These are phyloP conservation scores for Corapipo altera DNA, from an alignment of 2,113 vertebrate species.

Conservation along the genomic window DNA sequence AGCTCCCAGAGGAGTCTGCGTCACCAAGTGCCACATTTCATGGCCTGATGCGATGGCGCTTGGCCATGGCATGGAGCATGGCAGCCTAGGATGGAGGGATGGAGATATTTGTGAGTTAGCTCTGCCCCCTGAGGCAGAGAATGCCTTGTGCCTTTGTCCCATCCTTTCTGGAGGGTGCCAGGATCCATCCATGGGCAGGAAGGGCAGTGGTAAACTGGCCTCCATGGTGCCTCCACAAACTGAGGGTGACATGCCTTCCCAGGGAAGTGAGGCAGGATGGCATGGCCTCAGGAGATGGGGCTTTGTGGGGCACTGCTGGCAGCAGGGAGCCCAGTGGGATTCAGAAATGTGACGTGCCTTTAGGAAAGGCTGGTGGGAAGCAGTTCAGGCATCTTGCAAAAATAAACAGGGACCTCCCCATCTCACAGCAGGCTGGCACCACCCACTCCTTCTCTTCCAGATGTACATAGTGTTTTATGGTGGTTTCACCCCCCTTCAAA, in stretches of 20 bases:
- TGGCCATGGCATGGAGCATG: accelerated
- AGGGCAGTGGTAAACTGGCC: background rate
- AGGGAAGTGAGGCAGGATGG: background rate
- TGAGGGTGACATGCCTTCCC: background rate
- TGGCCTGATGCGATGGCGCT: background rate
- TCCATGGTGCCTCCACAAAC: background rate
- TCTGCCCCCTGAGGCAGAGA: background rate
- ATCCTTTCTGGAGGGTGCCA: background rate
- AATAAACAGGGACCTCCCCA: background rate
- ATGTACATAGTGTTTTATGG: background rate
- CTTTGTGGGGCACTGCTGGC: background rate
- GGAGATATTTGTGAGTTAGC: background rate
- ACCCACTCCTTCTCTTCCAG: background rate
- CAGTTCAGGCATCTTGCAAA: background rate
- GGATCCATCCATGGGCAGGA: background rate
- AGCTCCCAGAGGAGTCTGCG: accelerated
- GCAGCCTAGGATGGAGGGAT: accelerated
- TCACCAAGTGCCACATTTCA: background rate
- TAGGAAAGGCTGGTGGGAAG: background rate
- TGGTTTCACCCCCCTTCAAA: background rate
- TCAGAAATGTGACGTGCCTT: accelerated
- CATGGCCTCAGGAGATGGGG: background rate
- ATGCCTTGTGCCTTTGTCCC: background rate
- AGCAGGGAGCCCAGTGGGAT: no score
- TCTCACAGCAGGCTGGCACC: background rate